A percentile compares a stretch with the other conserved stretches of the same genome.
These are phyloP conservation scores for Phoebastria nigripes DNA, from an alignment of 2,797 vertebrate genomes.

Conservation along the genomic window DNA sequence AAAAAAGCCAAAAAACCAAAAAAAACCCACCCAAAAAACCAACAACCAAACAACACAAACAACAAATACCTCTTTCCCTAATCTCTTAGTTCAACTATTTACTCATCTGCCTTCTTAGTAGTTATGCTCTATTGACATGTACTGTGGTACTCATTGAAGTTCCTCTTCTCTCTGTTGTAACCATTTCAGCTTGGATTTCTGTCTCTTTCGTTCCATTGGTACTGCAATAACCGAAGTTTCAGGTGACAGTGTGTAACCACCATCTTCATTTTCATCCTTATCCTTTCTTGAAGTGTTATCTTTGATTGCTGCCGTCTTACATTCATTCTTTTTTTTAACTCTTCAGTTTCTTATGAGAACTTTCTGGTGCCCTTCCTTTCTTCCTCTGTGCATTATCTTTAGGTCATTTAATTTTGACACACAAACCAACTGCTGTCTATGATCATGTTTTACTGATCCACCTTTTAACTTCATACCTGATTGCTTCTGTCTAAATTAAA, in stretches of 20 bases:
- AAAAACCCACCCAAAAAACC: background rate
- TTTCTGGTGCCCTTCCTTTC: background rate
- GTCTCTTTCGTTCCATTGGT: background rate
- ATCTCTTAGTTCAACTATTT: background rate
- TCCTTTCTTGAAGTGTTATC: background rate
- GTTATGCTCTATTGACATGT: accelerated
- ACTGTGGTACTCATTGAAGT: background rate
- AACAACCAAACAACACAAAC: background rate
- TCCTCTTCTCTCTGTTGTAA: background rate
- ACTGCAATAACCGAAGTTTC: background rate
- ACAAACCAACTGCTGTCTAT: background rate
- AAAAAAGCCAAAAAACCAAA: background rate
- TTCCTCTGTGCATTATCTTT: background rate
- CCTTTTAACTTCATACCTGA: background rate
- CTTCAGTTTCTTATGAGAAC: background rate
- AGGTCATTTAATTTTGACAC: background rate
- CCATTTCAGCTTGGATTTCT: background rate
- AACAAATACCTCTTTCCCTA: background rate
- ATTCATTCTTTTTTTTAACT: background rate
- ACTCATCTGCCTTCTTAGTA: background rate
- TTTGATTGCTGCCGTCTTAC: background rate
- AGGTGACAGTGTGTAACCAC: background rate
- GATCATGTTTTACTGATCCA: background rate
- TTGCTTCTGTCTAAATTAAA: background rate
- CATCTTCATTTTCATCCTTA: background rate